Conservation (phyloP, 2,797 vertebrate species). For the Jordanella pulchra region DNA sequence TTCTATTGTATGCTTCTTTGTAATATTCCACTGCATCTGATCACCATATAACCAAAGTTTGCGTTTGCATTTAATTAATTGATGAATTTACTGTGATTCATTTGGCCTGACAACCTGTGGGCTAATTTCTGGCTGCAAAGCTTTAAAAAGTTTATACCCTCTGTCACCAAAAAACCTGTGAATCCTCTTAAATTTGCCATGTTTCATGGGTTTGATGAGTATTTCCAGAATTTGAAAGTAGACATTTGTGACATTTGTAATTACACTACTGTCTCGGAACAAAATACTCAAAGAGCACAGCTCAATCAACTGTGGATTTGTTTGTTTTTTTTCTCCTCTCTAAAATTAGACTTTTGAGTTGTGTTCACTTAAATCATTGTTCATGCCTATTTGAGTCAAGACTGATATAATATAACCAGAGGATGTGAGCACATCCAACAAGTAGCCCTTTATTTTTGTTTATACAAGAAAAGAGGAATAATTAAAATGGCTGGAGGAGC, state of each 20-base stretch:
- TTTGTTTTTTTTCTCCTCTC: conserved; percentile 61
- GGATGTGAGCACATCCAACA: conserved; percentile 58
- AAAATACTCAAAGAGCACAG: conserved; percentile 40
- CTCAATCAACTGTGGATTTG: conserved; percentile 52
- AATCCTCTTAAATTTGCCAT: conserved; percentile 9
- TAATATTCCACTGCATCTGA: not conserved
- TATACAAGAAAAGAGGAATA: conserved; percentile 43
- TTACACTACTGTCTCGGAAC: conserved; percentile 32
- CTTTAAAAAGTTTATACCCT: not conserved
- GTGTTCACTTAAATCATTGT: conserved; percentile 70
- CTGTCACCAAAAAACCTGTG: conserved; percentile 30
- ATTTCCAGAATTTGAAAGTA: conserved; percentile 15
- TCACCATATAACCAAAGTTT: not conserved
- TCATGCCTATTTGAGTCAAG: conserved; percentile 70
- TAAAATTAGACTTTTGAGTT: conserved; percentile 64
- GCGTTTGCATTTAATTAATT: not conserved
- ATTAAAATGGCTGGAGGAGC: conserved; percentile 48
- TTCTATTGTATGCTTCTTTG: not conserved
- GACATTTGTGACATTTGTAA: conserved; percentile 37
- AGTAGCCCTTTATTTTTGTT: conserved; percentile 59
- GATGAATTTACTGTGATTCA: not conserved
- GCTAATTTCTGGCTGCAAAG: not conserved
- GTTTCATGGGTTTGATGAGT: conserved; percentile 6
- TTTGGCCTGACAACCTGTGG: conserved; percentile 6
- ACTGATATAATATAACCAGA: conserved; percentile 66